These are phyloP conservation scores for Centruroides vittatus DNA, from an alignment of 1,140 invertebrate genomes.

Conservation along the genomic window DNA sequence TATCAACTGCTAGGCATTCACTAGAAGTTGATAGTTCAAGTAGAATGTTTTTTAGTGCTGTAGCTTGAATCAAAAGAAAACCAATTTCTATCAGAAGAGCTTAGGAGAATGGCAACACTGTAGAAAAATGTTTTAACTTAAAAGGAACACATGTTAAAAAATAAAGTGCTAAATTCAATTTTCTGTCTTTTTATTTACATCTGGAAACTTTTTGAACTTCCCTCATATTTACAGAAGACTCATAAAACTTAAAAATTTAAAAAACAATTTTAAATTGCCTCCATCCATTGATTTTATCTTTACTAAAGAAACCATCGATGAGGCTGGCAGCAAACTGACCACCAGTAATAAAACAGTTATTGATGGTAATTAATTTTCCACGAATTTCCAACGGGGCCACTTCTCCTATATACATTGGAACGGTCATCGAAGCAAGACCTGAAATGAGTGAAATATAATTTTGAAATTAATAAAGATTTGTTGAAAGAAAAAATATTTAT, in stretches of 20 bases:
- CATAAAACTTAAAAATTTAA: background rate
- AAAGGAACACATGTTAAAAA: no score
- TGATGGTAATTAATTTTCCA: constrained; percentile 40
- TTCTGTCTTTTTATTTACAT: no score
- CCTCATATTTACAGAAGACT: no score
- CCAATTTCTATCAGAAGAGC: no score
- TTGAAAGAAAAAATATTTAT: background rate
- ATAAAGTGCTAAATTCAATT: no score
- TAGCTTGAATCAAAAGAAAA: no score
- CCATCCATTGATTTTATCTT: constrained; percentile 35
- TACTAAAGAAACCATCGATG: constrained; percentile 39
- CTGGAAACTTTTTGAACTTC: no score
- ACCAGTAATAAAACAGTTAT: constrained; percentile 42
- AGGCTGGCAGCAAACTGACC: constrained; percentile 42
- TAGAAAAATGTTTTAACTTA: no score
- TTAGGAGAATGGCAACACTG: no score
- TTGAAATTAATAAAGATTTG: background rate
- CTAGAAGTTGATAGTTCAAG: no score
- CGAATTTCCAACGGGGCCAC: constrained; percentile 37
- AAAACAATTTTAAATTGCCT: constrained; percentile 26
- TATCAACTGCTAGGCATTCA: no score
- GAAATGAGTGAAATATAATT: constrained; percentile 8
- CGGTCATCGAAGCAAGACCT: constrained; percentile 45
- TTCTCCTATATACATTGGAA: constrained; percentile 47
- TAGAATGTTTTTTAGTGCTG: no score